Base-by-base conservation (phyloP, 2,888 invertebrate genomes). In the Ellobium chinense region DNA sequence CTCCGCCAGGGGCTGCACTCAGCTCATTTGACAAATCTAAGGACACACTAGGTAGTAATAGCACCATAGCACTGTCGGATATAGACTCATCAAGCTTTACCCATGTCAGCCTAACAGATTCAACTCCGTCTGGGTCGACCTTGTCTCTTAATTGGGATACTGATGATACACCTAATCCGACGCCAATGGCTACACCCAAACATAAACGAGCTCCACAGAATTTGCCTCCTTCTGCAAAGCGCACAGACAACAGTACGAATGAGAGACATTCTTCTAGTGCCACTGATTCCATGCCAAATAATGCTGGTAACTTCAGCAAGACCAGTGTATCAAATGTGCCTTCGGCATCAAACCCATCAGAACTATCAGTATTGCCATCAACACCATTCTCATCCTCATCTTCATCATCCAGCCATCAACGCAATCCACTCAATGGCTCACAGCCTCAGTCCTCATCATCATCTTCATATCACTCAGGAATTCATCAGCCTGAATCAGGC, bases 51-150 rank as follows among this genome's bases (percentile, higher is more conserved):
- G 63, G 77, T 37, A 82, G 82, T 27, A 80, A 54, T 69, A 84
- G 84, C 62, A 82, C 84, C 63, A 78, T 84, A 27, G 80, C 78
- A 29, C 56, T 84, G 62, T 85, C 85, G 4, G 85, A 85, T 75
- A 75, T 87, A 24, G 87, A 86, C 76, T 84, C 84, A 65, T 85
- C 86, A 37, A 87, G 86, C 68, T 74, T 88, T 9, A 88, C 88
- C 0, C 87, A 89, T 78, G 88, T 90, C 75, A 87, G 86, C 60
- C 86, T 86, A 86, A 84, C 87, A n/a, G 87, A 86, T 82, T 87
- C 87, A 34, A 88, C 90, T 9, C 89, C 89, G 12, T 88, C 88
- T 68, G 84, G 83, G 68, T 85, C 85, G 46, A 72, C 80, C 14
- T 54, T 82, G 31, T 82, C 81, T n/a, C 77, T 83, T 37, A 81